Evolutionary conservation across 2,888 invertebrate genomes (phyloP).

Genomic region (Eupithecia inturbata): DNA sequence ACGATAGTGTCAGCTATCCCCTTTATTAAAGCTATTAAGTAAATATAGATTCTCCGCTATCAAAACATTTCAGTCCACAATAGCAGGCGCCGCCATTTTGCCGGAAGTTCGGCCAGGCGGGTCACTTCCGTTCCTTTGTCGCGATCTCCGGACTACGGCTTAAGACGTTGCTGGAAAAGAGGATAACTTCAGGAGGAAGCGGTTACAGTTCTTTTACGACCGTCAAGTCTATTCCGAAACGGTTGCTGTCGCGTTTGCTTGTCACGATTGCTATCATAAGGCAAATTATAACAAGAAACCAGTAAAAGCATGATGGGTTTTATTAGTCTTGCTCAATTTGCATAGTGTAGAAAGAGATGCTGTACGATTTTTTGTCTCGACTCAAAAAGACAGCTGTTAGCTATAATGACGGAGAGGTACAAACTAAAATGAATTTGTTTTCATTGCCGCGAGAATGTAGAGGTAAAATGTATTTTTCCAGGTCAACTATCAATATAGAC

Average conservation of each 20-base stretch:
- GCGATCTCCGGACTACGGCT: constrained; percentile 36
- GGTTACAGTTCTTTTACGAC: not conserved
- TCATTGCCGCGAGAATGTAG: too few relatives aligned
- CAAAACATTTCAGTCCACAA: constrained; percentile 38
- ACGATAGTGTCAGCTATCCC: not conserved
- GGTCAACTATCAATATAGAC: too few relatives aligned
- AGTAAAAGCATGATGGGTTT: too few relatives aligned
- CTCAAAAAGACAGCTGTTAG: too few relatives aligned
- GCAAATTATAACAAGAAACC: too few relatives aligned
- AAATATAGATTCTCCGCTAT: constrained; percentile 23
- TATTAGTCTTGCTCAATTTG: too few relatives aligned
- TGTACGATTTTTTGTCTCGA: too few relatives aligned
- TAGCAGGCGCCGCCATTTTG: constrained; percentile 43
- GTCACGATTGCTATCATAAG: not conserved
- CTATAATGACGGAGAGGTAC: too few relatives aligned
- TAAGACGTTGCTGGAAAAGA: constrained; percentile 30
- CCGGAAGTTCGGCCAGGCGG: constrained; percentile 44
- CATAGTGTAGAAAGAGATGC: too few relatives aligned
- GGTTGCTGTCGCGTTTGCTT: not conserved
- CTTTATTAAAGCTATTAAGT: constrained; percentile 18
- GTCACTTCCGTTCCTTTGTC: constrained; percentile 45
- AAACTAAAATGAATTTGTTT: too few relatives aligned
- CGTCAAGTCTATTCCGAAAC: not conserved
- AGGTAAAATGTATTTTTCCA: too few relatives aligned
- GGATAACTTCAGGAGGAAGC: not conserved